Base-by-base conservation (phyloP, 2,113 vertebrate species). In the Delphinapterus leucas region DNA sequence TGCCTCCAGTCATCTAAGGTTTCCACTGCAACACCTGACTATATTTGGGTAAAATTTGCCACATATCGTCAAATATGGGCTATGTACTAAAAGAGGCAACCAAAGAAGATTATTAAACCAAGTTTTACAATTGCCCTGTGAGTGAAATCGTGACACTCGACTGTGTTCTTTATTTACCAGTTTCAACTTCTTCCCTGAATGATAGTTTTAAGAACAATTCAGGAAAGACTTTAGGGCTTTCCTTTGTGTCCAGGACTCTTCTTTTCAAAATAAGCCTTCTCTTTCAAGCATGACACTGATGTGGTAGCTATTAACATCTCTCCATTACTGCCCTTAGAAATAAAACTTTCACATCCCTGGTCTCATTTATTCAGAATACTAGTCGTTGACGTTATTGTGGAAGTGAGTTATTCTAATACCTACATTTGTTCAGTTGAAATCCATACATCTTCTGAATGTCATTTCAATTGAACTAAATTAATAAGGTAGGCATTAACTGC, bases 171-270 rank as follows among this genome's bases (percentile, higher is more conserved):
- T 87, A 80, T 95, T 90, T 84, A 73, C n/a, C 4, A 53, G 55
- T 93, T 83, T 96, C 53, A 93, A 36, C 36, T 94, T 88, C 70
- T 95, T 97, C 17, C 21, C 23, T 76, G 38, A 53, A 93, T 96
- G 95, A 90, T 61, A 81, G 38, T 33, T 93, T 92, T 67, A 92
- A 85, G 67, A 96, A 95, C 18, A 91, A 88, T 53, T 60, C 44
- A 61, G 68, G 96, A 92, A 93, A 73, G 28, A 76, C 26, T 95
- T 94, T 60, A 47, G 20, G 18, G 15, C 25, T 96, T 93, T 18
- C 20, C 23, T 95, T 90, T 82, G 33, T 91, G 58, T 44, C 33
- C 47, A 38, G 3, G 13, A 89, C 28, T 76, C 21, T 53, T 31
- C 36, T 79, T 90, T 47, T 85, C 79, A 90, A 92, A 97, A 97